Percentiles rank a stretch among this genome's conserved stretches.
phyloP scores from a whole-genome alignment of 2,113 vertebrate species.

The Syngnathus typhle region DNA sequence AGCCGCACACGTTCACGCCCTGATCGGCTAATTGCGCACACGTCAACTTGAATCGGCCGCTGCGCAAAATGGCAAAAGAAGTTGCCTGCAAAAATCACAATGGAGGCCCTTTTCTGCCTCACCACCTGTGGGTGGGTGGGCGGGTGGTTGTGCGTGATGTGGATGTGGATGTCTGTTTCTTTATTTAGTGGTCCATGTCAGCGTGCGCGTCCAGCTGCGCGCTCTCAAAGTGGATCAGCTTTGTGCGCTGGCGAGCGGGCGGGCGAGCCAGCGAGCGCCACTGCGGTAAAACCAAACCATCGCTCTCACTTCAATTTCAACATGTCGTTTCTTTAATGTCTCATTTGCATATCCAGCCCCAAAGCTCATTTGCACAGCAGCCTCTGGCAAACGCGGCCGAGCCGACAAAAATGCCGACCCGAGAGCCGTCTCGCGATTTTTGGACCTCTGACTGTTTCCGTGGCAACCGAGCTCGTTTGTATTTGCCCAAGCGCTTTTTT shows the following conservation, averaged over 20 bases:
- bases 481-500: too few species aligned
- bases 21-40: neutral
- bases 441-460: constrained; percentile 23
- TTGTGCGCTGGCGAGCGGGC: constrained; percentile 12
- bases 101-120: neutral
- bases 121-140: neutral
- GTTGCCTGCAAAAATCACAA: neutral
- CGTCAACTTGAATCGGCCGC: neutral
- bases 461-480: constrained; percentile 2
- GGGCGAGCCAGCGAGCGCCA: constrained; percentile 21
- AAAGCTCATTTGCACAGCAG: constrained; percentile 36
- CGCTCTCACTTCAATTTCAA: constrained; percentile 48
- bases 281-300: constrained; percentile 36
- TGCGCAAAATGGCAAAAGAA: neutral
- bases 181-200: neutral
- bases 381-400: constrained; percentile 34
- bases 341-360: constrained; percentile 45
- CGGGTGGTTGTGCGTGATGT: neutral
- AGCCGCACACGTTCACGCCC: neutral
- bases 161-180: neutral
- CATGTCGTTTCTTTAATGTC: constrained; percentile 30
- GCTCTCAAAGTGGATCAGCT: constrained; percentile 12
- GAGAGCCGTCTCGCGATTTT: constrained; percentile 23
- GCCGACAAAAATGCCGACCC: constrained; percentile 44
- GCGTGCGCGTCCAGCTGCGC: neutral